Conservation (phyloP, 2,888 invertebrate species). For the Diarsia mendica region DNA sequence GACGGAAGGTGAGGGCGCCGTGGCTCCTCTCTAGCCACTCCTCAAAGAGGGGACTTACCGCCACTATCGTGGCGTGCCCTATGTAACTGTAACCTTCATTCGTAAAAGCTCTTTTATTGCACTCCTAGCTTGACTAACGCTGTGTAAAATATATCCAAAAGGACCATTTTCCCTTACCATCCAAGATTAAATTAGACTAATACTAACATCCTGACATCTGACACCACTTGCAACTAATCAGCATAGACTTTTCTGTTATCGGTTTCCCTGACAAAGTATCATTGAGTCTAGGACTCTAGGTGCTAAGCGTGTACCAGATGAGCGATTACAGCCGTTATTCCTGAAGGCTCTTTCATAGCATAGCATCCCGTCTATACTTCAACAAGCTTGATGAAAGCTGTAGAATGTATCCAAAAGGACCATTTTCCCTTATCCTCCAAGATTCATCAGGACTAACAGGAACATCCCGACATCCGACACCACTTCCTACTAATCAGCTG, state of each 20-base stretch:
- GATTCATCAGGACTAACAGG: constrained; percentile 33
- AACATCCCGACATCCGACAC: constrained; percentile 55
- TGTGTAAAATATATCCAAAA: background rate
- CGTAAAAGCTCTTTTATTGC: background rate
- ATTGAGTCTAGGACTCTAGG: background rate
- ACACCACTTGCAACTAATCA: constrained; percentile 54
- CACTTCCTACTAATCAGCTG: constrained; percentile 56
- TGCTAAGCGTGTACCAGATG: too few species aligned
- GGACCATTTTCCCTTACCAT: constrained; percentile 19
- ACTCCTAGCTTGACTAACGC: too few species aligned
- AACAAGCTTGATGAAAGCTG: constrained; percentile 5
- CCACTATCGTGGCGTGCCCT: too few species aligned
- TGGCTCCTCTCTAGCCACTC: too few species aligned
- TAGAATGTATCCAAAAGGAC: constrained; percentile 4
- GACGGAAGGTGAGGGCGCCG: too few species aligned
- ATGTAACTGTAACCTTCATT: too few species aligned
- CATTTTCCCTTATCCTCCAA: constrained; percentile 34
- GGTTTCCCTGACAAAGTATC: background rate
- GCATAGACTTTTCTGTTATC: background rate
- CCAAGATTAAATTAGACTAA: constrained; percentile 15
- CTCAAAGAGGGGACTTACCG: too few species aligned
- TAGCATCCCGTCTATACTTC: background rate
- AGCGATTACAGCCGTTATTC: background rate
- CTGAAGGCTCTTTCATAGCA: background rate
- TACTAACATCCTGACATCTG: constrained; percentile 41